Base-by-base conservation (phyloP, 2,888 invertebrate genomes). In the Mimas tiliae region DNA sequence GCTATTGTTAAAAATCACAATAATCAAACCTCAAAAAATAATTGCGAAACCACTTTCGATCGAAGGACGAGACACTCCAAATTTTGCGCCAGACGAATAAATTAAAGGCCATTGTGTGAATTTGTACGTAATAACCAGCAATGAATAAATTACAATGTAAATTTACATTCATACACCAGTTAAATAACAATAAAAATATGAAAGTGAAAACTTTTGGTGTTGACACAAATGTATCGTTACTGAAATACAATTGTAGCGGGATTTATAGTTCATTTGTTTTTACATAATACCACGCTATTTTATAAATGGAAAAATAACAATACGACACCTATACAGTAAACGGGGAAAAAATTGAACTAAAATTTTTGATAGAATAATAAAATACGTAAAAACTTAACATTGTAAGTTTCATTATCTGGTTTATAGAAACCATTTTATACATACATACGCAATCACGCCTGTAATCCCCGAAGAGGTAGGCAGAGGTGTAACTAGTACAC, bases 91-190 rank as follows among this genome's bases (percentile, higher is more conserved):
- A 76, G 79, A 78, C 79, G 85, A 85, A 87, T 87, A 86, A 85
- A 85, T 87, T 87, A 76, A 66, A 51, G 74, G 68, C 80, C 80
- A 83, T 87, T 88, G 86, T 86, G 79, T 79, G 83, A 84, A 84
- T 85, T 84, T 82, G 78, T 80, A 80, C 80, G 78, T 79, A 83
- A 86, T 86, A 85, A 82, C 80, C 80, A 75, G 81, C 86, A 83
- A 85, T 86, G 83, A 87, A 88, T 87, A 84, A 84, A 85, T 87
- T 85, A 83, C 83, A 75, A 78, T 80, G 78, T 79, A 78, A 85
- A 85, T 86, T 86, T 82, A 80, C 77, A 83, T 82, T 80, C 74
- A 74, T 76, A 74, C 78, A 80, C 80, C 9, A 19, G 50, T 50
- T 50, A 19, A 50, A 79, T 77, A 72, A 71, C 68, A 71, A 74